Evolutionary conservation across 1,140 invertebrate genomes (phyloP), one percentile per base, ranked within the genome.

Genomic region (Diprion similis): DNA sequence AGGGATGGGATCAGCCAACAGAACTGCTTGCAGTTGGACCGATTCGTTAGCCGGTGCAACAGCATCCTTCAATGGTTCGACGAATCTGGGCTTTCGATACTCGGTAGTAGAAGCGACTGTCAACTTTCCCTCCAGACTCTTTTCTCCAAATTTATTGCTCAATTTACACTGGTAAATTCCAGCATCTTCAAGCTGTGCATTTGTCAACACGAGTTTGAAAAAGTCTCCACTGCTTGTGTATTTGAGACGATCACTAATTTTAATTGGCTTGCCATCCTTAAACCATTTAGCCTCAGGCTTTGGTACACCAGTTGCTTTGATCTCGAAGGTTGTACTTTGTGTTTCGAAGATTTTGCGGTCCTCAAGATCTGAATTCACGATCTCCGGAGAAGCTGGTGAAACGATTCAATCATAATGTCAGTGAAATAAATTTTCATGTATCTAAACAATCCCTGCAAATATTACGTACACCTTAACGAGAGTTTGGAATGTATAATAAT

Each of bases 1-100:
- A 15, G 92, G 91, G 71, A 92, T 84, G 0, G 95, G 97, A 88
- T 97, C 95, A 18, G 94, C 96, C 65, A 93, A 92, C 71, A 97
- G 92, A 24, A 94, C 90, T 17, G 94, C 92, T 46, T 90, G 91
- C 75, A 98, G 91, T n/a, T 91, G 91, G 2, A 93, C 93, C 1
- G 91, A 89, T 71, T 92, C 91, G 69, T 93, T 92, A 79, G 95
- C 93, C 77, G 91, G 91, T 51, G 92, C 92, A 70, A 91, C 92
- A 78, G 91, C 89, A 72, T 93, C 92, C 75, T 90, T 87, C 8
- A 97, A 85, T 0, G 92, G 92, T 47, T 90, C 89, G 46, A 90
- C 90, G 79, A 97, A 91, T 79, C 93, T 93, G 0, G 96, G 96
- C 76, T 92, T 92, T 59, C 94, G 90, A 45, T 95, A 90, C 46